phyloP scores from a whole-genome alignment of 1,140 invertebrate species.

The Tetragonula clypearis region DNA sequence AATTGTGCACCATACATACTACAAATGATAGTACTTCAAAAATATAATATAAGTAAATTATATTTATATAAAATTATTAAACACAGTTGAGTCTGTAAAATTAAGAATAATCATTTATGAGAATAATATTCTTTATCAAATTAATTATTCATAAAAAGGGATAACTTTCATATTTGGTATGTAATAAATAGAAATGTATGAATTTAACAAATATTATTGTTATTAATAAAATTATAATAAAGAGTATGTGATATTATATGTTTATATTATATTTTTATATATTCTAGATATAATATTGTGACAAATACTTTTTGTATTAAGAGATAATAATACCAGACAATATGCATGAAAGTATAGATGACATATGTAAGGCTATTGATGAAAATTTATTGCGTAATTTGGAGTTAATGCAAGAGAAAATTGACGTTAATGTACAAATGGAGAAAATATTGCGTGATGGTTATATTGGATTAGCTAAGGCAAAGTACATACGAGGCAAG shows the following conservation, averaged over 20 bases:
- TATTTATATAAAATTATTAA: neutral
- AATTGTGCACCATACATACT: neutral
- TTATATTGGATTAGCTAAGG: slow-evolving; percentile 86
- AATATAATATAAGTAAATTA: neutral
- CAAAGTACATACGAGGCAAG: slow-evolving; percentile 88
- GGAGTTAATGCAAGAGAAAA: slow-evolving; percentile 87
- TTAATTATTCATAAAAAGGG: neutral
- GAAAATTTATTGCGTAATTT: slow-evolving; percentile 84
- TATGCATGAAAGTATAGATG: slow-evolving; percentile 64
- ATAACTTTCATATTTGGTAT: neutral
- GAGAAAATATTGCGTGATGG: slow-evolving; percentile 85
- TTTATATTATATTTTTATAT: neutral
- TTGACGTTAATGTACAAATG: slow-evolving; percentile 84
- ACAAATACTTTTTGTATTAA: neutral
- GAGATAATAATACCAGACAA: neutral
- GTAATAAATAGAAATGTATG: neutral
- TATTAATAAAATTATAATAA: neutral
- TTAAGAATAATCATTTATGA: neutral
- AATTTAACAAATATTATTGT: neutral
- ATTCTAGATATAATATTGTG: slow-evolving; percentile 8
- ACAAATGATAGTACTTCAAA: neutral
- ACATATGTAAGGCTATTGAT: slow-evolving; percentile 84
- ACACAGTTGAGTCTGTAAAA: neutral
- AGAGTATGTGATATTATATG: neutral
- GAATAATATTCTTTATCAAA: neutral